phyloP scores from a whole-genome alignment of 2,113 vertebrate species.

The Neogale vison region DNA sequence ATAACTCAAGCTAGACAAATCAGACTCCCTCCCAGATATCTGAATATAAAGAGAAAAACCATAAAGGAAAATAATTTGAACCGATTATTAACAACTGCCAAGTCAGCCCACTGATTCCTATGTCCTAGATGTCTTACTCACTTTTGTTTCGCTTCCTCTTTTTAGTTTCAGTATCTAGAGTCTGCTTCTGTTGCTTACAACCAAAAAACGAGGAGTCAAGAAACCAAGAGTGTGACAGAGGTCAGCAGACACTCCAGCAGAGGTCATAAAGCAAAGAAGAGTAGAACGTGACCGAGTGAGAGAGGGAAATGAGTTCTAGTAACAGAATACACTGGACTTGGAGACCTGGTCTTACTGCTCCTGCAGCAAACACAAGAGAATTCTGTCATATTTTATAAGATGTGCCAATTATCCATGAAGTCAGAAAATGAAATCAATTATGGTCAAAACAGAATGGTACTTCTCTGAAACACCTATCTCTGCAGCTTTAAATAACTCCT shows the following conservation, averaged over 20 bases:
- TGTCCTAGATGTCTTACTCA: background rate
- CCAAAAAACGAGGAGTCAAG: background rate
- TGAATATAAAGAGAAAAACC: background rate
- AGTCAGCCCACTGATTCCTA: background rate
- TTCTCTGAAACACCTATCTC: conserved; percentile 5
- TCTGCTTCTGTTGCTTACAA: background rate
- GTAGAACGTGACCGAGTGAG: background rate
- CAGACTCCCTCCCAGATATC: background rate
- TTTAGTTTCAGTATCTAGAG: background rate
- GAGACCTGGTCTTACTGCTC: background rate
- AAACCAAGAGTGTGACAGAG: background rate
- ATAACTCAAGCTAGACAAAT: background rate
- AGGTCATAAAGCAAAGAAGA: background rate
- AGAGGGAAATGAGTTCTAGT: background rate
- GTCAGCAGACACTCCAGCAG: background rate
- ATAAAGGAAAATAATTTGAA: background rate
- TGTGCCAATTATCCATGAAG: background rate
- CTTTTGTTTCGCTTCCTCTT: background rate
- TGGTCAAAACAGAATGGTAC: background rate
- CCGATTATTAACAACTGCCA: background rate
- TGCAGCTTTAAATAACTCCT: background rate
- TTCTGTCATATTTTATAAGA: background rate
- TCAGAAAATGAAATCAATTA: background rate
- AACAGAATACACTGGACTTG: background rate
- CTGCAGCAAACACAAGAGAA: background rate